Evolutionary conservation across 2,113 vertebrate species (phyloP), one percentile per base, ranked within the genome.

Genomic region (Macrotis lagotis): DNA sequence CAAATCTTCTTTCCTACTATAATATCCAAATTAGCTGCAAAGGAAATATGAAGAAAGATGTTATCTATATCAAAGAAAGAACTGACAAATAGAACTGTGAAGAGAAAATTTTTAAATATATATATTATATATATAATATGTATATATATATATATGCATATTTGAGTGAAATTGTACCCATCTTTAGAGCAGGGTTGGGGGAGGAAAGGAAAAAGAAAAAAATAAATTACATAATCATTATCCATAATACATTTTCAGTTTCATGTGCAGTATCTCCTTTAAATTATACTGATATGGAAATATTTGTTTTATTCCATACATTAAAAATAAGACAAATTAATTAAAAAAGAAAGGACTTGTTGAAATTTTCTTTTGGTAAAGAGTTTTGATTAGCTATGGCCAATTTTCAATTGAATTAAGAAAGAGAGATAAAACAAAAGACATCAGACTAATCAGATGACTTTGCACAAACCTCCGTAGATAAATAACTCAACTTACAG

Each of bases 361-460:
- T 92, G 19, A 90, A 25, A 90, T 59, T 93, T 93, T 26, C 44
- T 37, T 37, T 22, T 28, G 51, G 48, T 14, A 50, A 91, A 91
- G n/a, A 88, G 89, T 50, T 53, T 91, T 93, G 59, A 93, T 83
- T 93, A 10, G 8, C 53, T 47, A 92, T 95, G 94, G 19, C 90
- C 31, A 14, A 24, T 93, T 91, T 53, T 66, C 48, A 96, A 95
- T 48, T 50, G 12, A 91, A 50, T 90, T 94, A 91, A 95, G 19
- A 9, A 90, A 91, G 44, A 91, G 51, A 95, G 91, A 89, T 49
- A 47, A 91, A 96, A 49, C 52, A 31, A 96, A 51, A 93, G 95
- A 83, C 31, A 3, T 19, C 37, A 22, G 22, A 74, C 37, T 6
- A 74, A 83, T 44, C 66, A 83, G n/a, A n/a, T 44, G n/a, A 83